Base-by-base conservation (phyloP, 2,113 vertebrate genomes). In the Phocoena phocoena region DNA sequence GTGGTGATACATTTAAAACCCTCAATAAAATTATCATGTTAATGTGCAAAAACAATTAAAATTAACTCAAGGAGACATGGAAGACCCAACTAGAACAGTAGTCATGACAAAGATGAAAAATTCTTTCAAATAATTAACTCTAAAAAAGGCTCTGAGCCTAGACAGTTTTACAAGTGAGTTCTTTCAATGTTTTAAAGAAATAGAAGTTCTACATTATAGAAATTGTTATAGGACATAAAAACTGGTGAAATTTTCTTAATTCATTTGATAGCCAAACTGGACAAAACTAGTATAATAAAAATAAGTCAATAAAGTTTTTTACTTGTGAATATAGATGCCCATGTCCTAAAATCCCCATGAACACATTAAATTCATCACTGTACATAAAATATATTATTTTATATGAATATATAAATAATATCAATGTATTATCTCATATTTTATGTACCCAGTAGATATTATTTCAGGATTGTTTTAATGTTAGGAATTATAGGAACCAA, bases 31-130 rank as follows among this genome's bases (percentile, higher is more conserved):
- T 53, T 63, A 92, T 92, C 28, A 44, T 76, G 77, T 73, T 68
- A 33, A 58, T 79, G 50, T 47, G 21, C 7, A 90, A 84, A 93
- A 74, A 36, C 53, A 97, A 85, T 55, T 92, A 47, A 77, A 94
- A 83, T 83, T 55, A 86, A 87, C 88, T 89, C 41, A 88, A 85
- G 55, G 47, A 87, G 87, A 31, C 47, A 82, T 79, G 47, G 53
- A 83, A 90, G 55, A 65, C 14, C 38, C 44, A 41, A 36, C 3
- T 70, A 63, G 62, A 90, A 82, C 23, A 65, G 41, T 11, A 38
- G 18, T 81, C n/a, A 90, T 60, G 83, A 28, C 67, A 70, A 70
- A 92, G 84, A 76, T 81, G 67, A 88, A 93, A 86, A 70, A 67
- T 58, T 33, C 6, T 84, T 92, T 85, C n/a, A 85, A 90, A 92